Base-by-base conservation (phyloP, 64 coral and sea anemone genomes). In the Montipora capricornis region DNA sequence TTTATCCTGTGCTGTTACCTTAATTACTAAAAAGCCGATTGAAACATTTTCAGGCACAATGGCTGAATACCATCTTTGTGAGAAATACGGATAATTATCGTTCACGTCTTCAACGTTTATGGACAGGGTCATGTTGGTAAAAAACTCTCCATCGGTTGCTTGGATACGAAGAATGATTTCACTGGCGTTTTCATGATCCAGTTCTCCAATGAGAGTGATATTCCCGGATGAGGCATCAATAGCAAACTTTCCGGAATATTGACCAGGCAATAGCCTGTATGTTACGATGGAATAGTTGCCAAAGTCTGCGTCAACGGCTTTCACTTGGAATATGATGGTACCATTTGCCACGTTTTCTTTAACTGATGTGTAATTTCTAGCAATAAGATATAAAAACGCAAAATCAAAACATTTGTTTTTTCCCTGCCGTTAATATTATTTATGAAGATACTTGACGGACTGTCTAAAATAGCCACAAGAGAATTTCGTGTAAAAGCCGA, bases 61-160 rank as follows among this genome's bases (percentile, higher is more conserved):
- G 51, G 17, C 50, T 4, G 78, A 58, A 80, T 80, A 55, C 16
- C 6, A 80, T 0, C 20, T 80, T 8, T 4, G n/a, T n/a, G 50
- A 12, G 50, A 80, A 80, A 24, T 24, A 15, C 24, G 78, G 78
- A 24, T 3, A 8, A 22, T 80, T 80, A 49, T 80, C 78, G 58
- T 80, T 80, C 50, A 80, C 51, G 50, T 80, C 78, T 6, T 13
- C 50, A 3, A 80, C 50, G 20, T 58, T 47, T n/a, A 83, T 67
- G 1, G 48, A 10, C 26, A 83, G 37, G 5, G 13, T 68, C 12
- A 14, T 83, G 58, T 14, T 68, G 45, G 26, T 19, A n/a, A 16
- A 12, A 71, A 85, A 85, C 66, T 70, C 49, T 71, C 82, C 82
- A 85, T 85, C 82, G 15, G 82, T 85, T 69, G 66, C 82, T 69